Evolutionary conservation across 2,888 invertebrate genomes (phyloP).

Genomic region (Synanthedon vespiformis): DNA sequence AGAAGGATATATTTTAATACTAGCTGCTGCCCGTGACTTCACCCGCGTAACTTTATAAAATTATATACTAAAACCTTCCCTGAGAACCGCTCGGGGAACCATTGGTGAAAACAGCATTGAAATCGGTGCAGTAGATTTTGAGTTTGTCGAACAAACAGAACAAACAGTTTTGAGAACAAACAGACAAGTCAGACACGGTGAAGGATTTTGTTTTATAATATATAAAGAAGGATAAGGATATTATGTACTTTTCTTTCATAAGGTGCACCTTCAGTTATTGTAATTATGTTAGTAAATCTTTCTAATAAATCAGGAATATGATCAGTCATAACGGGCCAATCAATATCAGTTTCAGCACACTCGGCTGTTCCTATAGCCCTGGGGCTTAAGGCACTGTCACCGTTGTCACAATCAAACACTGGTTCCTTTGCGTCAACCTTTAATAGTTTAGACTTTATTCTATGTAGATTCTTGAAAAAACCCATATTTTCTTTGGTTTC

Average conservation of each 20-base stretch:
- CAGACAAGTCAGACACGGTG: no score
- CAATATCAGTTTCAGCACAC: conserved; percentile 58
- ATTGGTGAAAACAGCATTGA: no score
- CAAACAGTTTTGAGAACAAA: no score
- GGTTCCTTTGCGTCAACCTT: conserved; percentile 28
- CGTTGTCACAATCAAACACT: conserved; percentile 37
- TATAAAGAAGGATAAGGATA: not conserved
- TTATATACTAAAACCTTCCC: no score
- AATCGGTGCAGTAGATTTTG: no score
- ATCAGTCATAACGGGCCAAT: conserved; percentile 68
- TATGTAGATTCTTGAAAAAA: conserved; percentile 38
- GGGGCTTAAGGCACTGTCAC: conserved; percentile 62
- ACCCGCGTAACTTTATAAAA: no score
- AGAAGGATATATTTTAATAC: not conserved
- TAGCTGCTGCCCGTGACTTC: no score
- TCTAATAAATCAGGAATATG: conserved; percentile 58
- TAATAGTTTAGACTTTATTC: conserved; percentile 43
- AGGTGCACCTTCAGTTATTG: conserved; percentile 27
- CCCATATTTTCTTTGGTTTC: conserved; percentile 36
- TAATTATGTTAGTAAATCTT: conserved; percentile 59
- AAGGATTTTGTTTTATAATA: no score
- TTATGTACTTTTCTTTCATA: conserved; percentile 30
- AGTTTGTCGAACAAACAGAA: no score
- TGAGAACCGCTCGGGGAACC: no score
- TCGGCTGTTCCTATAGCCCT: conserved; percentile 62